Conservation (phyloP, 2,888 invertebrate species). For the Keiferia lycopersicella region DNA sequence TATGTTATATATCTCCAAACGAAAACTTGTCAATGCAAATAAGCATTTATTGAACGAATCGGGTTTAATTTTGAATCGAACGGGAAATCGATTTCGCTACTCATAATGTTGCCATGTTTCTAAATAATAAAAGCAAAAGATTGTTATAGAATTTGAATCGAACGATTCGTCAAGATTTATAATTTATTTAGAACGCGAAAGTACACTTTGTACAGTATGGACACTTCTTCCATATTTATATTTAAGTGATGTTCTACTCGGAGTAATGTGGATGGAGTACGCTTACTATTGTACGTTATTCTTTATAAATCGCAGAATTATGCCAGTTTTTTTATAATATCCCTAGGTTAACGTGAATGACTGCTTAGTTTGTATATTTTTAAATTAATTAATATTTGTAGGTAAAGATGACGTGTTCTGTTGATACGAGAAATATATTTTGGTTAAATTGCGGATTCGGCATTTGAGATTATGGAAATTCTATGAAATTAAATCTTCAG, state of each 20-base stretch:
- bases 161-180: not conserved
- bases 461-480: conserved; percentile 35
- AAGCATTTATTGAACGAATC: no score
- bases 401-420: conserved; percentile 46
- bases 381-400: conserved; percentile 59
- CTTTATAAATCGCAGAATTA: conserved; percentile 56
- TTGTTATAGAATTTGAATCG: not conserved
- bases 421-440: conserved; percentile 51
- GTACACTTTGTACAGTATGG: conserved; percentile 5
- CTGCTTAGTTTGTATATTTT: conserved; percentile 79
- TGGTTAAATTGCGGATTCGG: conserved; percentile 52
- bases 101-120: no score
- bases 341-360: conserved; percentile 76
- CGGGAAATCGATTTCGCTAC: no score
- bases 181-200: conserved; percentile 1
- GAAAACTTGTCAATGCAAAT: no score
- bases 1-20: no score
- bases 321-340: conserved; percentile 49
- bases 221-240: conserved; percentile 41
- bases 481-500: conserved; percentile 42
- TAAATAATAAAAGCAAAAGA: no score
- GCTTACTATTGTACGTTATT: conserved; percentile 75
- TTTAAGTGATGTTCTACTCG: conserved; percentile 63
- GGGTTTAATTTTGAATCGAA: no score
- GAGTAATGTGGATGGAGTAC: conserved; percentile 74